These are phyloP conservation scores for Hymenopus coronatus DNA, from an alignment of 2,888 invertebrate species.

Conservation along the genomic window DNA sequence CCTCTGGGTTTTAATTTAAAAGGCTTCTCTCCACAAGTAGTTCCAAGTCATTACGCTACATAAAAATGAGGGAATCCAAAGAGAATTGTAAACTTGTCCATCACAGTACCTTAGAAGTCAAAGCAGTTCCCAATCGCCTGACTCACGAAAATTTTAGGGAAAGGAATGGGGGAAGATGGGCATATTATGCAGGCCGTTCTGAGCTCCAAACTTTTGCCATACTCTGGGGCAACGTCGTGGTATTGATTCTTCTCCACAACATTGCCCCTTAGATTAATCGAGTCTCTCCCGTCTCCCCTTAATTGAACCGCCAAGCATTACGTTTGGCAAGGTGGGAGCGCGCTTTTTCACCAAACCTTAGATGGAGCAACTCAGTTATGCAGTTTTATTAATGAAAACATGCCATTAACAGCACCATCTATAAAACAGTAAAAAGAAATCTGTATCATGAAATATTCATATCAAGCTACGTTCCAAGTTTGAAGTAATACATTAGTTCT, in stretches of 20 bases:
- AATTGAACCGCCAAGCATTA: constrained; percentile 13
- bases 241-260: not conserved
- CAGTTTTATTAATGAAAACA: too few species aligned
- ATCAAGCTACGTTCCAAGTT: too few species aligned
- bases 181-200: not conserved
- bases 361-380: too few species aligned
- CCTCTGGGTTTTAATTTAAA: not conserved
- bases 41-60: not conserved
- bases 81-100: not conserved
- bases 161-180: not conserved
- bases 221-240: not conserved
- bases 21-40: not conserved
- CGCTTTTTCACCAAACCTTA: too few species aligned
- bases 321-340: constrained; percentile 6
- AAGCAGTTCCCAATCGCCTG: not conserved
- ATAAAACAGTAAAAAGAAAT: too few species aligned
- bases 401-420: too few species aligned
- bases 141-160: not conserved
- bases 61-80: not conserved
- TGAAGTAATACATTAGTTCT: too few species aligned
- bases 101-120: not conserved
- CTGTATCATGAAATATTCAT: too few species aligned
- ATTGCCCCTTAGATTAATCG: not conserved
- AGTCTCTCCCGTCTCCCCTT: not conserved
- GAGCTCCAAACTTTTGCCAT: not conserved